Conservation (phyloP, 2,113 vertebrate genomes). For the Chlorocebus sabaeus region DNA sequence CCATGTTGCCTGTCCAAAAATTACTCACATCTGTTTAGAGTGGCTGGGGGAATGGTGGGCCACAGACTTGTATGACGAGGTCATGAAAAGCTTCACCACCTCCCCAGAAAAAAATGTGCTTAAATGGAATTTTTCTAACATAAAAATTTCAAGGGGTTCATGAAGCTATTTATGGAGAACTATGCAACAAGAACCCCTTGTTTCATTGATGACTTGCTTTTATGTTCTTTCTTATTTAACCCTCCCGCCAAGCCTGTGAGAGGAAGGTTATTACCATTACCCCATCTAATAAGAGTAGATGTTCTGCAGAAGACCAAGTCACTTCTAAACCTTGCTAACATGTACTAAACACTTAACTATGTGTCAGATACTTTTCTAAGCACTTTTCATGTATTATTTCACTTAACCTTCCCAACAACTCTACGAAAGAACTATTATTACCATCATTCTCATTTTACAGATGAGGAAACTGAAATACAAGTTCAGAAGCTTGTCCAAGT, state of each 20-base stretch:
- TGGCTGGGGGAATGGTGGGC: neutral
- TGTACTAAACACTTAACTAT: neutral
- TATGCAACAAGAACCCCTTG: neutral
- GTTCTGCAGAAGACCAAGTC: neutral
- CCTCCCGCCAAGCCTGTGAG: neutral
- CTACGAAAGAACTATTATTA: neutral
- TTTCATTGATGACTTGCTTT: neutral
- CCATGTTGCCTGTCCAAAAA: neutral
- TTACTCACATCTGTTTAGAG: neutral
- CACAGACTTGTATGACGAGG: neutral
- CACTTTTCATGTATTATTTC: neutral
- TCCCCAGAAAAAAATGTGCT: neutral
- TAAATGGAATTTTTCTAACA: neutral
- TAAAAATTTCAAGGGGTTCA: neutral
- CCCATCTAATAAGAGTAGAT: neutral
- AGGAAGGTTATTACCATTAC: neutral
- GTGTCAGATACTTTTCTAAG: neutral
- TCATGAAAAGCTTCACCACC: neutral
- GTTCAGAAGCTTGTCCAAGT: neutral
- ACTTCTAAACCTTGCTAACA: neutral
- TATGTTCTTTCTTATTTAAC: neutral
- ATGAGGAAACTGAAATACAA: neutral
- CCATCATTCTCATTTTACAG: neutral
- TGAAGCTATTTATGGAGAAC: neutral
- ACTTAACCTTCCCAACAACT: neutral